Conservation (phyloP, 2,888 invertebrate genomes). For the Cheilosia scutellata region DNA sequence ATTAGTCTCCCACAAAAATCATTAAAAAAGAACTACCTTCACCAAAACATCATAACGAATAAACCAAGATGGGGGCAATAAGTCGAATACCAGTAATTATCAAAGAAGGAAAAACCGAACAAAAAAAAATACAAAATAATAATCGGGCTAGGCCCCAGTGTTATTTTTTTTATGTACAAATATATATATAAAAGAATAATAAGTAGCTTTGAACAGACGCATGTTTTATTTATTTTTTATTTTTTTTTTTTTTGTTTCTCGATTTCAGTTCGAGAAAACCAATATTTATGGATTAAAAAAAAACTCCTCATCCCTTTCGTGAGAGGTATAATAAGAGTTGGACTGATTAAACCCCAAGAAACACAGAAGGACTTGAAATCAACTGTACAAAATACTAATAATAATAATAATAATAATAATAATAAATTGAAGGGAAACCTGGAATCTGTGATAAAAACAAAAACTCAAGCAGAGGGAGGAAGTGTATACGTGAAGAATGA, state of each 20-base stretch:
- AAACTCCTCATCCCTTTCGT: constrained; percentile 57
- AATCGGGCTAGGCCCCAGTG: constrained; percentile 27
- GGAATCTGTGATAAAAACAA: constrained; percentile 65
- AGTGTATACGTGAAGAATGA: constrained; percentile 59
- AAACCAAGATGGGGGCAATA: constrained; percentile 43
- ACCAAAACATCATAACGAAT: constrained; percentile 49
- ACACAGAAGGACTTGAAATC: constrained; percentile 62
- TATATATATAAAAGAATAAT: constrained; percentile 42
- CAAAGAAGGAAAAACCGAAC: constrained; percentile 20
- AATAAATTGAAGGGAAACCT: constrained; percentile 69
- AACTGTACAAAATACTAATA: constrained; percentile 65
- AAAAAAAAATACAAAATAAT: constrained; percentile 36
- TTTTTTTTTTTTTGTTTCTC: constrained; percentile 35
- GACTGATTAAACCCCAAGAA: constrained; percentile 71
- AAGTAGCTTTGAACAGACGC: constrained; percentile 61
- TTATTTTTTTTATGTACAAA: constrained; percentile 8
- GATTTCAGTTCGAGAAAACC: constrained; percentile 35
- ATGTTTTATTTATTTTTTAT: constrained; percentile 55
- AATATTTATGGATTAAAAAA: constrained; percentile 53
- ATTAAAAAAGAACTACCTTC: constrained; percentile 44
- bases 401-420: constrained; percentile 72
- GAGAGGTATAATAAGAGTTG: constrained; percentile 46
- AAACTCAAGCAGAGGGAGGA: constrained; percentile 46
- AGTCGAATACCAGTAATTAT: constrained; percentile 56
- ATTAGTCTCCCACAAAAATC: constrained; percentile 55